Evolutionary conservation across 1,140 invertebrate species (phyloP).

Genomic region (Ridgeia piscesae): DNA sequence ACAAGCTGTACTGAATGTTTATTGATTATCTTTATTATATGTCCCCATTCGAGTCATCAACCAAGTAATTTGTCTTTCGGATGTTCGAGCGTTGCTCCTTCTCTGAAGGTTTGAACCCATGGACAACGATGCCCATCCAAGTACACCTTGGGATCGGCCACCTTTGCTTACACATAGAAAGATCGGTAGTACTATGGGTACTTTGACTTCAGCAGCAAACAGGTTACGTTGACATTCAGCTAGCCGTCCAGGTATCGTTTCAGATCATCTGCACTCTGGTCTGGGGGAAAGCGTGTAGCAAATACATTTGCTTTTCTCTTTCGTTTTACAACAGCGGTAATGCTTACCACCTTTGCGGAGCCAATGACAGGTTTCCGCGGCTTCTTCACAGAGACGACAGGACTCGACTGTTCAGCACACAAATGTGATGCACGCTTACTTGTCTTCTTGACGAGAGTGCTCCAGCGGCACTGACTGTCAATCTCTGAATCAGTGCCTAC

Average conservation of each 20-base stretch:
- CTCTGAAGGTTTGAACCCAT: not conserved
- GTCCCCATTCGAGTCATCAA: not conserved
- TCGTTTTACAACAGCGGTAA: not conserved
- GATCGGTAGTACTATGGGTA: not conserved
- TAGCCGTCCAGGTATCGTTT: not conserved
- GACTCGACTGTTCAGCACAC: not conserved
- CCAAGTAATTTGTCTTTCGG: not conserved
- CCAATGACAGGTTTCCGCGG: not conserved
- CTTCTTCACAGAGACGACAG: not conserved
- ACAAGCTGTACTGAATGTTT: conserved; percentile 3
- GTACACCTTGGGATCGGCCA: conserved; percentile 2
- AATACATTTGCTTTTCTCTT: not conserved
- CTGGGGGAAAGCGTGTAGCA: not conserved
- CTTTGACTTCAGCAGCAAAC: not conserved
- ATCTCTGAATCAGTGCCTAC: not conserved
- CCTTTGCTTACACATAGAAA: not conserved
- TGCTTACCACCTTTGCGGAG: not conserved
- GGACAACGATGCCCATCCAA: conserved; percentile 9
- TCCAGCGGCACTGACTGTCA: not conserved
- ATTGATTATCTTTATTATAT: not conserved
- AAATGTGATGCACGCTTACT: not conserved
- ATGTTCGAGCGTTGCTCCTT: not conserved
- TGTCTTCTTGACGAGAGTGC: not conserved
- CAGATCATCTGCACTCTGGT: conserved; percentile 9
- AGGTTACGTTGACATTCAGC: conserved; percentile 3